Base-by-base conservation (phyloP, 2,797 vertebrate genomes). In the Neosilurus hyrtlii region DNA sequence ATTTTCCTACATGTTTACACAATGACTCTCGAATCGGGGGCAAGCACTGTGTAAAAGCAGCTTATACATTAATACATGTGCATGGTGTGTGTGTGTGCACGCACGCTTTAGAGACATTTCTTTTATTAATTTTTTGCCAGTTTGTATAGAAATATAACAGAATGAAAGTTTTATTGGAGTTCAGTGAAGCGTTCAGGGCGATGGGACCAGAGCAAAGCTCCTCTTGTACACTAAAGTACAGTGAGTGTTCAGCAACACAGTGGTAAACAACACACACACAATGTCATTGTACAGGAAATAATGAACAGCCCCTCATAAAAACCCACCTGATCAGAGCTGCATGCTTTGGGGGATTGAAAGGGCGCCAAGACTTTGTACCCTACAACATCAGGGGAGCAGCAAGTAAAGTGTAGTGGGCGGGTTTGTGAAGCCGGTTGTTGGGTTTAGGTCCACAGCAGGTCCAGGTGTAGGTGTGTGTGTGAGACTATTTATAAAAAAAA, bases 361-460 rank as follows among this genome's bases (percentile, higher is more conserved):
- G 72, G 72, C 35, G 72, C 52, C 72, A 74, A 57, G 30, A 74
- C 54, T 74, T 74, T 57, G 2, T 57, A 30, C 26, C 30, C 24
- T 7, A 2, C 4, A 74, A 10, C 24, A 74, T 15, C 26, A 18
- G 18, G 18, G 72, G 15, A 35, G 12, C 26, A 57, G 6, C 35
- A 20, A 74, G 16, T 9, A 16, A 43, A 9, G 14, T 52, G 16
- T 9, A 8, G n/a, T 30, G 30, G 52, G 8, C 3, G 10, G 54
- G 56, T 35, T 22, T 57, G 24, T 4, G 2, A 30, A 54, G 15
- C 37, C 14, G 68, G 49, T 71, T 26, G 30, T 0, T 30, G 51
- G 26, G 24, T 56, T 22, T 30, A 11, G 37, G 37, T 43, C 37
- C 37, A 43, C 37, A 72, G 70, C 24, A 54, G 22, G 12, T 43